Evolutionary conservation across 2,888 invertebrate genomes (phyloP).

Genomic region (Andrena praecox): DNA sequence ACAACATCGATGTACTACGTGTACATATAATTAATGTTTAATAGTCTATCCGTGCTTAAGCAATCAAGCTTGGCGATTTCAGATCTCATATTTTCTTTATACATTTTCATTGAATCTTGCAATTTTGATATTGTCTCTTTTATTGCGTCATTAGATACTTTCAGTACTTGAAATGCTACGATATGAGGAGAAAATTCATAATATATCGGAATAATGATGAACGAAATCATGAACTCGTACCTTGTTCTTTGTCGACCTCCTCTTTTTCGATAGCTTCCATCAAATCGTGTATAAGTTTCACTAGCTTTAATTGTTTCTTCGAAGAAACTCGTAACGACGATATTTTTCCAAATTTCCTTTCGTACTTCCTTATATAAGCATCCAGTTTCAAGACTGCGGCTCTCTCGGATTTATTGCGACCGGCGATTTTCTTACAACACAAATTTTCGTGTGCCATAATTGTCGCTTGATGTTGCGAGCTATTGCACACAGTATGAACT

Average conservation of each 20-base stretch:
- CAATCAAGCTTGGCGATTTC: conserved; percentile 50
- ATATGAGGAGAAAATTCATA: background rate
- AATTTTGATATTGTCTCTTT: conserved; percentile 54
- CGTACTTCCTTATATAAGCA: conserved; percentile 47
- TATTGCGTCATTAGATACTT: conserved; percentile 53
- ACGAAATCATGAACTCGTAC: conserved; percentile 16
- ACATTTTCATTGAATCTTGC: conserved; percentile 48
- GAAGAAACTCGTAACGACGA: background rate
- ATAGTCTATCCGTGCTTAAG: conserved; percentile 57
- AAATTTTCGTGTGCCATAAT: conserved; percentile 25
- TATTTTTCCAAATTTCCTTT: conserved; percentile 41
- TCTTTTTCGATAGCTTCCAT: conserved; percentile 40
- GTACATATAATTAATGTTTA: conserved; percentile 45
- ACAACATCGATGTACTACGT: conserved; percentile 10
- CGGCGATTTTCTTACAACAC: background rate
- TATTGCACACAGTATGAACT: conserved; percentile 3
- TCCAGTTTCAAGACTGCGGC: conserved; percentile 36
- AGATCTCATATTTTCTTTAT: conserved; percentile 29
- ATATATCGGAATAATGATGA: no score
- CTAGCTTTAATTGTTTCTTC: conserved; percentile 24
- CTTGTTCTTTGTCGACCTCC: conserved; percentile 42
- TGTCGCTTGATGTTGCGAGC: background rate
- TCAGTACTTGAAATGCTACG: conserved; percentile 52
- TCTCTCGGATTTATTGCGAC: conserved; percentile 1
- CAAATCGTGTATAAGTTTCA: conserved; percentile 32